Conservation (phyloP, 30 jellyfish, hydroid and myxozoan genomes). For the Aurelia sp. region DNA sequence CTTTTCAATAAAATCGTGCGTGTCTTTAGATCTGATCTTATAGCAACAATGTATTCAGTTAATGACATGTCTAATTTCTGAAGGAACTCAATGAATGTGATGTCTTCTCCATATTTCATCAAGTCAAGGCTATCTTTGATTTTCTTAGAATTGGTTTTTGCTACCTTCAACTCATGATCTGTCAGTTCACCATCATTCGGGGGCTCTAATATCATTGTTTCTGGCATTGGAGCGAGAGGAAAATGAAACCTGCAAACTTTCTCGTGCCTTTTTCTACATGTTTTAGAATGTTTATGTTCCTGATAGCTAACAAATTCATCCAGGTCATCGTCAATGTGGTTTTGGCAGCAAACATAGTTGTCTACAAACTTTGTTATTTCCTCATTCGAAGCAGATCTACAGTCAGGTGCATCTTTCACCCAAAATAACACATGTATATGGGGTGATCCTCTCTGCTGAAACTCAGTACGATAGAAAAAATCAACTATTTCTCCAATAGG, state of each 20-base stretch:
- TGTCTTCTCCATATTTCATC: conserved; percentile 36
- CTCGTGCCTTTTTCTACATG: conserved; percentile 44
- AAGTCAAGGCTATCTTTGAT: not conserved
- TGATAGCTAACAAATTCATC: conserved; percentile 27
- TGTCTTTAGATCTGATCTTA: not conserved
- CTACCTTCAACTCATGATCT: not conserved
- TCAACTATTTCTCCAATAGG: conserved; percentile 14
- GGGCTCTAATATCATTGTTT: conserved; percentile 27
- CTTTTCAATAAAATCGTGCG: not conserved
- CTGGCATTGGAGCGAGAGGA: conserved; percentile 40
- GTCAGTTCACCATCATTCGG: not conserved
- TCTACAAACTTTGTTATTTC: conserved; percentile 31
- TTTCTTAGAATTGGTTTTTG: not conserved
- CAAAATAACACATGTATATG: conserved; percentile 48
- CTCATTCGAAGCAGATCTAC: not conserved
- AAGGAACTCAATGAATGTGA: conserved; percentile 12
- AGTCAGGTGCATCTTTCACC: conserved; percentile 31
- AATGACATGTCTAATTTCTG: not conserved
- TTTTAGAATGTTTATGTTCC: conserved; percentile 60
- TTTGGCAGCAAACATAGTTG: conserved; percentile 11
- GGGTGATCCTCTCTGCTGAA: conserved; percentile 58
- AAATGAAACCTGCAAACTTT: conserved; percentile 50
- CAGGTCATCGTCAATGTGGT: not conserved
- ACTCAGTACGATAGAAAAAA: conserved; percentile 24
- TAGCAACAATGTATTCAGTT: not conserved